Evolutionary conservation across 92 coral and sea anemone species (phyloP).

Genomic region (Epizoanthus illoricatus): DNA sequence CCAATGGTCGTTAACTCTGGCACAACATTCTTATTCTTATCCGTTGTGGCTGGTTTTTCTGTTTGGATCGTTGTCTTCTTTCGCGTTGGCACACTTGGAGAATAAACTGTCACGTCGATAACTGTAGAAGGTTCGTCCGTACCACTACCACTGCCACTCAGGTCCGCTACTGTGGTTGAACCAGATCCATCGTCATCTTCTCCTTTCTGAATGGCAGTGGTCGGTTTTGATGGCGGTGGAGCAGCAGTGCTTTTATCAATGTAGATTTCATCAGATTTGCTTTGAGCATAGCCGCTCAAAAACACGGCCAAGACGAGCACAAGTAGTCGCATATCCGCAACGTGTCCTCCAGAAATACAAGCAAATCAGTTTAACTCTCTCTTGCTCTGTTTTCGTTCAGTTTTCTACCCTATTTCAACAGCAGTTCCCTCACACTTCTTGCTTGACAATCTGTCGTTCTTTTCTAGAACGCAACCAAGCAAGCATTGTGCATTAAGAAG

Average conservation of each 20-base stretch:
- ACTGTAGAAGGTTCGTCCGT: constrained; percentile 25
- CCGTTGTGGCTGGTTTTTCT: constrained; percentile 1
- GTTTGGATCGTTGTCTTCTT: constrained; percentile 3
- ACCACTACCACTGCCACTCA: constrained; percentile 45
- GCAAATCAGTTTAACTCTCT: background rate
- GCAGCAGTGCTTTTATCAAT: constrained; percentile 53
- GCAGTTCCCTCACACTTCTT: background rate
- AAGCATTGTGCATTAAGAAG: constrained; percentile 42
- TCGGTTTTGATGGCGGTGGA: constrained; percentile 24
- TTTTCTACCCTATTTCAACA: background rate
- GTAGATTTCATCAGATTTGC: constrained; percentile 51
- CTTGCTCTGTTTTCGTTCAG: background rate
- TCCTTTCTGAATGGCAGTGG: constrained; percentile 35
- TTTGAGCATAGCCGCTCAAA: constrained; percentile 49
- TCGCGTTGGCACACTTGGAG: constrained; percentile 1
- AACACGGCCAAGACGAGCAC: constrained; percentile 53
- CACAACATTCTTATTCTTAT: too few species aligned
- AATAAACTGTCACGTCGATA: constrained; percentile 5
- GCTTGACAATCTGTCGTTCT: background rate
- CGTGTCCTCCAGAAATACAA: constrained; percentile 4
- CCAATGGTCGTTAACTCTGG: background rate
- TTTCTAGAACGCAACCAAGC: constrained; percentile 37
- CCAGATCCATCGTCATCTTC: constrained; percentile 59
- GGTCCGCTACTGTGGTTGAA: constrained; percentile 51
- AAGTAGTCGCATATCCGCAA: constrained; percentile 44